Base-by-base conservation (phyloP, 2,113 vertebrate species). In the Mixornis gularis region DNA sequence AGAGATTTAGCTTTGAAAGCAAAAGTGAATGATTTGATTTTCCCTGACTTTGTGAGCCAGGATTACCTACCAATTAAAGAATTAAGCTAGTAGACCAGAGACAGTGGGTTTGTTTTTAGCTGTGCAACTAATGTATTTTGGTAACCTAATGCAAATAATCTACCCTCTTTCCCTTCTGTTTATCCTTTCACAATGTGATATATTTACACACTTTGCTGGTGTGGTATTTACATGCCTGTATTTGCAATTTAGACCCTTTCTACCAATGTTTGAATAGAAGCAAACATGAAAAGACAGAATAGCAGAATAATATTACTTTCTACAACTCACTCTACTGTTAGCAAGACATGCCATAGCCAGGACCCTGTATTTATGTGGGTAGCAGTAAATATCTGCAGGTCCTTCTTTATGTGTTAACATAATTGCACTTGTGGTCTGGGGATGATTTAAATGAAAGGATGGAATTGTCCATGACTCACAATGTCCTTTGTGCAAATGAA, bases 11-110 rank as follows among this genome's bases (percentile, higher is more conserved):
- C 63, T 89, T 66, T 92, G 78, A 91, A 90, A 90, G 78, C 34
- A 94, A 62, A 88, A 87, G 26, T 0, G 3, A 63, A 16, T 79
- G 41, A 93, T 85, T 62, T 89, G 78, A 66, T 40, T 95, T 95
- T 49, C 63, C 63, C 40, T 40, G 32, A 36, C 21, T 59, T 55
- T 72, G 13, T 89, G 51, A 93, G 41, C 51, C 70, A 87, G 65
- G 71, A 94, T 90, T 95, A 90, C 55, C 70, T 73, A 89, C 46
- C 49, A 89, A 92, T 89, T 95, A 93, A 92, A 89, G 62, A 90
- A 93, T 93, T 89, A 96, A 88, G 19, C 26, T 79, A 58, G 32
- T 24, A 72, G 34, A 43, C 46, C 25, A 89, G 46, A 89, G 29
- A 48, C 19, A 87, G 26, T 40, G 29, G 10, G 2, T 46, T 80